Conservation (phyloP, 2,113 vertebrate genomes). For the Pseudorasbora parva region DNA sequence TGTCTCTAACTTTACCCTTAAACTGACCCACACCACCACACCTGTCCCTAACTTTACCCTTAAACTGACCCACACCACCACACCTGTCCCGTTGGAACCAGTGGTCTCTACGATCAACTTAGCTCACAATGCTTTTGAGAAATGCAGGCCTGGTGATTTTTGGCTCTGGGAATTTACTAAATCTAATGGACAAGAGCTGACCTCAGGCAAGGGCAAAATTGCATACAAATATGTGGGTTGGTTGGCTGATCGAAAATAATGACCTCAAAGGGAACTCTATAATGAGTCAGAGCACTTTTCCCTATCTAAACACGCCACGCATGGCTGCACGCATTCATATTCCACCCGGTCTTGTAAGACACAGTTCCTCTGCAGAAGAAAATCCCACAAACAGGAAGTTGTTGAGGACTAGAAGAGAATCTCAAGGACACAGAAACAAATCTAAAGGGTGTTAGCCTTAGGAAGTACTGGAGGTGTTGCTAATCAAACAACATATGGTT, state of each 20-base stretch:
- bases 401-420: neutral
- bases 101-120: too few relatives aligned
- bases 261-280: slow-evolving; percentile 17
- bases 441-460: neutral
- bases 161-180: neutral
- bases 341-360: slow-evolving; percentile 55
- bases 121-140: too few relatives aligned
- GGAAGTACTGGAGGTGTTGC: neutral
- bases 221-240: slow-evolving; percentile 20
- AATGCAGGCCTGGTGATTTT: neutral
- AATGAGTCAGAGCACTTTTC: slow-evolving; percentile 39
- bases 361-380: neutral
- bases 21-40: too few relatives aligned
- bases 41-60: too few relatives aligned
- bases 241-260: slow-evolving; percentile 51
- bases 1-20: too few relatives aligned
- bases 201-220: slow-evolving; percentile 10
- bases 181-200: slow-evolving; percentile 7
- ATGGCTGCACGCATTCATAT: slow-evolving; percentile 36
- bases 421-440: neutral
- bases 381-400: neutral
- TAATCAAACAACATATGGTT: neutral
- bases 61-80: too few relatives aligned
- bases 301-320: neutral
- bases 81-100: too few relatives aligned